These are phyloP conservation scores for Aleiodes sp. DNA, from an alignment of 1,140 invertebrate genomes.

Conservation along the genomic window DNA sequence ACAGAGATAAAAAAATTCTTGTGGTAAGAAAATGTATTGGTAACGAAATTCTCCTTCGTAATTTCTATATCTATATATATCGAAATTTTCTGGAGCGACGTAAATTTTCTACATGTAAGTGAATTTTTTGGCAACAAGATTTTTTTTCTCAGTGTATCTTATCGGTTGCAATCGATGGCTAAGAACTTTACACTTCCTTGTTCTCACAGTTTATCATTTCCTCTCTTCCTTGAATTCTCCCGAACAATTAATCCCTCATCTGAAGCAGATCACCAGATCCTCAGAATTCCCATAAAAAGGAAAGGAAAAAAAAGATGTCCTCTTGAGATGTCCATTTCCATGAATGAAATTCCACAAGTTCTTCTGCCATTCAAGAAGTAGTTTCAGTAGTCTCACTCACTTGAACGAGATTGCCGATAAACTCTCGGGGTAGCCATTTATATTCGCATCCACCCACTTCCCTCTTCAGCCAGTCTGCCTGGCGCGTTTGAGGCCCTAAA, in stretches of 20 bases:
- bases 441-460: constrained; percentile 52
- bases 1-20: too few relatives aligned
- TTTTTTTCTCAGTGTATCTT: too few relatives aligned
- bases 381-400: constrained; percentile 31
- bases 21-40: too few relatives aligned
- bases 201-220: too few relatives aligned
- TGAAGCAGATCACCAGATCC: constrained; percentile 32
- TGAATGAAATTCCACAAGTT: constrained; percentile 55
- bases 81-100: too few relatives aligned
- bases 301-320: constrained; percentile 45
- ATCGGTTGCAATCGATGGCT: too few relatives aligned
- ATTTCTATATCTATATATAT: too few relatives aligned
- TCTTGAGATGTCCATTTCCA: constrained; percentile 46
- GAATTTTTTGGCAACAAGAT: too few relatives aligned
- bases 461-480: constrained; percentile 37
- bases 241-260: constrained; percentile 50
- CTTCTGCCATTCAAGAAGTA: constrained; percentile 21
- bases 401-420: constrained; percentile 53
- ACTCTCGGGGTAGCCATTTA: constrained; percentile 47
- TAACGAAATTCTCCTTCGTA: too few relatives aligned
- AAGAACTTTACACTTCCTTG: too few relatives aligned
- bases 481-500: neutral
- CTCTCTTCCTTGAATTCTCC: too few relatives aligned
- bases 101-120: too few relatives aligned
- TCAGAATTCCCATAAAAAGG: constrained; percentile 24